These are phyloP conservation scores for Hormaphis cornu DNA, from an alignment of 1,140 invertebrate genomes.

Conservation along the genomic window DNA sequence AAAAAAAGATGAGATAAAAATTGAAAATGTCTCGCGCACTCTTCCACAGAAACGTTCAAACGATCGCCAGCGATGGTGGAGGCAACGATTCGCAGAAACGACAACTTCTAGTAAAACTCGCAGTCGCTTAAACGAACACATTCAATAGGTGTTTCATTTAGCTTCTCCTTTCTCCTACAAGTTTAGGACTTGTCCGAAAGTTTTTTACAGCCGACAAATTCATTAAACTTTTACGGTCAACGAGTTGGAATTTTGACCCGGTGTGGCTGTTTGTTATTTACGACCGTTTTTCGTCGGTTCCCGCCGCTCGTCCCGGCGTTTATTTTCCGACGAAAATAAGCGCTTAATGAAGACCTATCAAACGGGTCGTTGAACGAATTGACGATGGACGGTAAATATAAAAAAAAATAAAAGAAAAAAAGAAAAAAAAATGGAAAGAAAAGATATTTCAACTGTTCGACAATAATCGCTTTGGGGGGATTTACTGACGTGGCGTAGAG, in stretches of 20 bases:
- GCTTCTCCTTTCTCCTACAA: background rate
- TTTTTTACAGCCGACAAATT: constrained; percentile 24
- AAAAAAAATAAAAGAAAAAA: too few relatives aligned
- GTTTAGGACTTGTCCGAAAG: background rate
- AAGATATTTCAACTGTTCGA: too few relatives aligned
- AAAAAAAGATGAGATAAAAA: background rate
- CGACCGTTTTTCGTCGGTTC: background rate
- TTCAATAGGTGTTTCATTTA: constrained; percentile 8
- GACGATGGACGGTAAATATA: too few relatives aligned
- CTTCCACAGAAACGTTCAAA: background rate
- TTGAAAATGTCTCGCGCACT: background rate
- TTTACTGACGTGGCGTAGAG: too few relatives aligned
- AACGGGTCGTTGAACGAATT: too few relatives aligned
- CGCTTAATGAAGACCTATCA: background rate
- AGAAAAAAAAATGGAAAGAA: too few relatives aligned
- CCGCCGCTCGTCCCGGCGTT: too few relatives aligned
- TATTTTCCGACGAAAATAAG: constrained; percentile 15
- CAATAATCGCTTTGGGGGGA: too few relatives aligned
- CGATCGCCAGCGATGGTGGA: too few relatives aligned
- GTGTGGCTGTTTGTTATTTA: constrained; percentile 6
- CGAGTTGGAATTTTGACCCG: background rate
- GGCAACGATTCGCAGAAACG: background rate
- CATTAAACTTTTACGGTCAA: constrained; percentile 31
- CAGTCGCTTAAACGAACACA: constrained; percentile 5
- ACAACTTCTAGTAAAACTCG: background rate